These are phyloP conservation scores for Crotalus horridus DNA, from an alignment of 2,113 vertebrate species.

Conservation along the genomic window DNA sequence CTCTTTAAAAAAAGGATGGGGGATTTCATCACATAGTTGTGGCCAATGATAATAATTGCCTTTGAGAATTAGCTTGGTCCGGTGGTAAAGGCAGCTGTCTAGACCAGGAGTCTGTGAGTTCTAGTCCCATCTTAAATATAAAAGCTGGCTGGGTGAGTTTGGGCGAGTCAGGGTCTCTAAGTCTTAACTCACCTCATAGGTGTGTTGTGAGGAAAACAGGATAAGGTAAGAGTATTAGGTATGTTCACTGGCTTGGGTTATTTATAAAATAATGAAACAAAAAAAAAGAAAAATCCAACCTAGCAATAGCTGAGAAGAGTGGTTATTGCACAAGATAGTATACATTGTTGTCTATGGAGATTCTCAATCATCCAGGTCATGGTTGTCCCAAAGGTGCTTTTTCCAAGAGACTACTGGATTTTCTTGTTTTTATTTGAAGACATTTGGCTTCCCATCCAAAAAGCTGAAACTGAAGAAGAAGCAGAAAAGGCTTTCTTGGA, in stretches of 20 bases:
- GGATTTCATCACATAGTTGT: neutral
- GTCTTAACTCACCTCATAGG: neutral
- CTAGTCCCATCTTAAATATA: neutral
- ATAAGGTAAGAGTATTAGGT: neutral
- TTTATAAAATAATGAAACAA: neutral
- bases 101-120: neutral
- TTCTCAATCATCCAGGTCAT: too few relatives aligned
- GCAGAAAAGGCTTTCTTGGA: too few relatives aligned
- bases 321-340: neutral
- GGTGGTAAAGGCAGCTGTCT: neutral
- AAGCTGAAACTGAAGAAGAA: too few relatives aligned
- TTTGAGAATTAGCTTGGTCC: neutral
- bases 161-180: neutral
- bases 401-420: too few relatives aligned
- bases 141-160: neutral
- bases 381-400: too few relatives aligned
- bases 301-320: neutral
- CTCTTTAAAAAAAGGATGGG: neutral
- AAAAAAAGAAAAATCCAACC: neutral
- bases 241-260: neutral
- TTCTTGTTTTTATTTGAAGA: too few relatives aligned
- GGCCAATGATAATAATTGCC: neutral
- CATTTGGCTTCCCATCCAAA: too few relatives aligned
- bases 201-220: neutral
- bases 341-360: neutral